A percentile compares a stretch with the other conserved stretches of the same genome.
Evolutionary conservation across 1,140 invertebrate genomes (phyloP).

Genomic region (Aphis craccivora): DNA sequence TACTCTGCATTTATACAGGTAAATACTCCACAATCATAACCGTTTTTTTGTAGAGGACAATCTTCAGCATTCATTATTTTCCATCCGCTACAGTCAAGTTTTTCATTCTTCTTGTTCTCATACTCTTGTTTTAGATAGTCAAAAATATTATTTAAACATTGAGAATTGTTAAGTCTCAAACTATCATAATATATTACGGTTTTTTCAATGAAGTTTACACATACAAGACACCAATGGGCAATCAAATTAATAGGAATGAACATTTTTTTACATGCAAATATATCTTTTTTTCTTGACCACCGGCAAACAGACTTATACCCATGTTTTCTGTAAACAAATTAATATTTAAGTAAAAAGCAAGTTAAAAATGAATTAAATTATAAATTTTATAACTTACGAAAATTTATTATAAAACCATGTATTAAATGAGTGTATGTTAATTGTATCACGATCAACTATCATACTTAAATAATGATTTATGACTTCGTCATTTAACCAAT

Average conservation of each 20-base stretch:
- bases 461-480: conserved; percentile 44
- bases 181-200: conserved; percentile 90
- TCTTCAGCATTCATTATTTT: conserved; percentile 63
- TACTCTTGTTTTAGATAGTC: conserved; percentile 86
- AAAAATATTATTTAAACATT: conserved; percentile 74
- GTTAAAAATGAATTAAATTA: not conserved
- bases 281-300: conserved; percentile 69
- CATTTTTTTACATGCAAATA: conserved; percentile 84
- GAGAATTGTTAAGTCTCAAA: conserved; percentile 81
- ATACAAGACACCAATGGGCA: conserved; percentile 95
- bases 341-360: not conserved
- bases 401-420: conserved; percentile 48
- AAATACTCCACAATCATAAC: conserved; percentile 97
- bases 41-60: conserved; percentile 91
- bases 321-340: conserved; percentile 22
- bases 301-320: conserved; percentile 51
- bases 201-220: conserved; percentile 84
- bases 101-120: conserved; percentile 82
- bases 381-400: conserved; percentile 28
- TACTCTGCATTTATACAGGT: conserved; percentile 96
- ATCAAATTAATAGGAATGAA: conserved; percentile 92
- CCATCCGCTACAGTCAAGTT: conserved; percentile 78
- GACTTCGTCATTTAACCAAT: conserved; percentile 52
- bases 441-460: conserved; percentile 30
- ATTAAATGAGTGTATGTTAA: conserved; percentile 13